These are phyloP conservation scores for Australoheros facetus DNA, from an alignment of 2,797 vertebrate genomes.

Conservation along the genomic window DNA sequence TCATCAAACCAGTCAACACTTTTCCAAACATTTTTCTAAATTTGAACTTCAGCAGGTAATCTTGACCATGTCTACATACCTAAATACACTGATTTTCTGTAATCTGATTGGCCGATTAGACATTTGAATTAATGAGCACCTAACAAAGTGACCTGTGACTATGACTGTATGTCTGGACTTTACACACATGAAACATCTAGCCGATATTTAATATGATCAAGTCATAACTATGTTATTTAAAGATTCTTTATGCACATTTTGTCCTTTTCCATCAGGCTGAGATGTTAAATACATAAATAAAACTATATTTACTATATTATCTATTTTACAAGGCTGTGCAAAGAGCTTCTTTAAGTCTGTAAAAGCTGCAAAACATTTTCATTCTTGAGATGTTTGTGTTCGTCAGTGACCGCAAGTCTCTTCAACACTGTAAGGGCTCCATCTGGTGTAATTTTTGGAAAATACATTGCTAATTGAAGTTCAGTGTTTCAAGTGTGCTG, in stretches of 20 bases:
- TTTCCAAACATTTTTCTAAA: neutral
- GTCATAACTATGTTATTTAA: neutral
- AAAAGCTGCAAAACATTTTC: neutral
- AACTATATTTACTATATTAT: neutral
- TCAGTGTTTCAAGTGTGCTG: neutral
- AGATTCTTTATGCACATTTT: neutral
- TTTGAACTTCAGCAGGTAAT: neutral
- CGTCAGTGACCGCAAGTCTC: neutral
- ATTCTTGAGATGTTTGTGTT: neutral
- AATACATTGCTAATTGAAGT: neutral
- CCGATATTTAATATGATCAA: neutral
- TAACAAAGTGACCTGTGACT: neutral
- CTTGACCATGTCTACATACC: neutral
- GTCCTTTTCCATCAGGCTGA: neutral
- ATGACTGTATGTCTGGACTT: neutral
- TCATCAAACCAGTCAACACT: neutral
- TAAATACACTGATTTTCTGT: neutral
- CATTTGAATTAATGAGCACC: neutral
- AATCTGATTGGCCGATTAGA: neutral
- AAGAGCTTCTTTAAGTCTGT: neutral
- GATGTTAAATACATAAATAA: neutral
- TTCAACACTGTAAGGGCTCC: conserved; percentile 46
- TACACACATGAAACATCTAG: neutral
- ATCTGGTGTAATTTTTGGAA: conserved; percentile 46
- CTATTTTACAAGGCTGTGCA: neutral